Percentiles rank a stretch among this genome's conserved stretches.
phyloP scores from a whole-genome alignment of 2,113 vertebrate genomes.

The Colinus virginianus region DNA sequence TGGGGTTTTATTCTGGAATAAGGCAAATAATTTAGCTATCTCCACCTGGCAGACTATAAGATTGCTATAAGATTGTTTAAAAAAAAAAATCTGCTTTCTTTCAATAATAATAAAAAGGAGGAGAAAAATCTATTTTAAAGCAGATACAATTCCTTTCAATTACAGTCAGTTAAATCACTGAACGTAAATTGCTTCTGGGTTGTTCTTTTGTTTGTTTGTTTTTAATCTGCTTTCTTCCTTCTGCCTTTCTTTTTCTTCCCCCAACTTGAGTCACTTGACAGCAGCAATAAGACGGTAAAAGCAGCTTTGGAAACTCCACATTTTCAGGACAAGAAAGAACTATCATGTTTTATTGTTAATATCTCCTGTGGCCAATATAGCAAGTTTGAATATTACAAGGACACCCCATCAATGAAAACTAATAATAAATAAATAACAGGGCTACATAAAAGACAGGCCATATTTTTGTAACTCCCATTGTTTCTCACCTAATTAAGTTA shows the following conservation, averaged over 20 bases:
- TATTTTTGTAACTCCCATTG: not conserved
- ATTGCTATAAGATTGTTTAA: not conserved
- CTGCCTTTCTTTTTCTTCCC: not conserved
- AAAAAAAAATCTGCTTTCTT: not conserved
- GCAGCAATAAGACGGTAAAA: not conserved
- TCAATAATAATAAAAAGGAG: not conserved
- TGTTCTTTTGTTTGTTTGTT: not conserved
- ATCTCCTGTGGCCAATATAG: not conserved
- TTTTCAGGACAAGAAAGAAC: constrained; percentile 12
- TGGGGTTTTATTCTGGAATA: not conserved
- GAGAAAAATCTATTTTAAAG: not conserved
- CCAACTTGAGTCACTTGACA: not conserved
- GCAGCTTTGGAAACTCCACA: not conserved
- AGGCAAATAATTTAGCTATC: not conserved
- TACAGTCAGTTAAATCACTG: not conserved
- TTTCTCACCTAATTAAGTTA: not conserved
- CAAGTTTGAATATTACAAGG: not conserved
- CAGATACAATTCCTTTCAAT: not conserved
- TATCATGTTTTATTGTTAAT: not conserved
- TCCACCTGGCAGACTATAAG: not conserved
- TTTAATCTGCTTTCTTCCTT: not conserved
- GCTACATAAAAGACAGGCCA: not conserved
- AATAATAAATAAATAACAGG: not conserved
- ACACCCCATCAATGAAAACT: not conserved
- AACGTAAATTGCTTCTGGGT: not conserved